Base-by-base conservation (phyloP, 2,797 vertebrate species). In the Girardinus metallicus region DNA sequence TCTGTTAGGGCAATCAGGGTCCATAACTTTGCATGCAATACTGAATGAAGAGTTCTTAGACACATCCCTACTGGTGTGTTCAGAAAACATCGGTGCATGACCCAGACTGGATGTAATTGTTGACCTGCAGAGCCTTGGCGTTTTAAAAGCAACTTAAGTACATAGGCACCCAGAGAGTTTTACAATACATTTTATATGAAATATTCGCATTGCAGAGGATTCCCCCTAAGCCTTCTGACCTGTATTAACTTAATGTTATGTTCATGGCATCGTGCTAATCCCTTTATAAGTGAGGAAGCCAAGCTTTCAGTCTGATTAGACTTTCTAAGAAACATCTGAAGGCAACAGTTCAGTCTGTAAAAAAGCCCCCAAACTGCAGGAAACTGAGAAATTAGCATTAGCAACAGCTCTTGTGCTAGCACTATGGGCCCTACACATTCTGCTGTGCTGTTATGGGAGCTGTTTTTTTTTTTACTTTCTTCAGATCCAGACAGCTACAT, bases 261-360 rank as follows among this genome's bases (percentile, higher is more conserved):
- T 74, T 75, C 10, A 47, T 71, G 72, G 82, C 73, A 41, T 43
- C 5, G 39, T 68, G 34, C 83, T 29, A 75, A 84, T 86, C 86
- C 80, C 72, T 70, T 91, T 81, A 92, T 77, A 78, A 34, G 43
- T 15, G 51, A 81, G 31, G 53, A 51, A 79, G 62, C 13, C 41
- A 1, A 12, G n/a, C 26, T 44, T 71, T 71, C 26, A 29, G 68
- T 13, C 41, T 71, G 41, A 23, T 70, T 70, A 26, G 81, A 76
- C 70, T 43, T 62, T 78, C 39, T 23, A 1, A 12, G 4, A 66
- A 57, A n/a, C 26, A 66, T 49, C 9, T 62, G 21, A 46, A 64
- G 39, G 43, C 41, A 16, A 46, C n/a, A 47, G 51, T 36, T 23
- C 36, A 16, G 76, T 49, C 46, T 41, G 44, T 46, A 34, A 41